Percentiles rank a stretch among this genome's conserved stretches.
phyloP scores from a whole-genome alignment of 35 echinoderm and acorn worm species.

The Amphiura filiformis region DNA sequence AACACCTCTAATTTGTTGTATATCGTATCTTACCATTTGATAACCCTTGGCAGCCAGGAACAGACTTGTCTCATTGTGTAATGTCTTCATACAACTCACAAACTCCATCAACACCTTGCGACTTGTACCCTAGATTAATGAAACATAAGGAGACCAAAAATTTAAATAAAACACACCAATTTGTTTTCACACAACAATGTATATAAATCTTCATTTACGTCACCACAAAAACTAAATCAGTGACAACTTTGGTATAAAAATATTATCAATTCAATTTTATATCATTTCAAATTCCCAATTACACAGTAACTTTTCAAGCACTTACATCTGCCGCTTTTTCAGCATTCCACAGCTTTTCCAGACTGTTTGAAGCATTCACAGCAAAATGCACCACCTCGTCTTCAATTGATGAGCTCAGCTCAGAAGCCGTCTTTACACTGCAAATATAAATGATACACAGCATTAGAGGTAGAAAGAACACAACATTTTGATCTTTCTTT shows the following conservation, averaged over 20 bases:
- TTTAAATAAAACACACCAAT: too few species aligned
- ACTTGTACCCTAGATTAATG: constrained; percentile 92
- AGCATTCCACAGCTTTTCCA: constrained; percentile 72
- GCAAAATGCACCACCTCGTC: constrained; percentile 72
- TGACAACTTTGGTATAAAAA: too few species aligned
- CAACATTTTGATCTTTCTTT: too few species aligned
- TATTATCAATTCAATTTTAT: too few species aligned
- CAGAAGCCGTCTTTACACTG: constrained; percentile 70
- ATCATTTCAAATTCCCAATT: too few species aligned
- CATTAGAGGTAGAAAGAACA: background rate
- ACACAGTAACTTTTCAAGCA: too few species aligned
- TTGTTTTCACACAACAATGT: too few species aligned
- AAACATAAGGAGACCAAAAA: background rate
- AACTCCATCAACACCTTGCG: constrained; percentile 79
- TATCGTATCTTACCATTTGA: constrained; percentile 71
- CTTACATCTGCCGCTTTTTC: constrained; percentile 75
- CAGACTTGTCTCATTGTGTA: constrained; percentile 83
- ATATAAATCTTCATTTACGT: too few species aligned
- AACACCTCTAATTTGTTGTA: too few species aligned
- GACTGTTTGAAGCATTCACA: constrained; percentile 56
- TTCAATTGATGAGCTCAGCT: constrained; percentile 73
- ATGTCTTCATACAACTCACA: constrained; percentile 54
- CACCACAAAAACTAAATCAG: too few species aligned
- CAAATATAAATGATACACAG: background rate
- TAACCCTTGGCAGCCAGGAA: constrained; percentile 87